Evolutionary conservation across 2,888 invertebrate genomes (phyloP).

Genomic region (Dynastes maya): DNA sequence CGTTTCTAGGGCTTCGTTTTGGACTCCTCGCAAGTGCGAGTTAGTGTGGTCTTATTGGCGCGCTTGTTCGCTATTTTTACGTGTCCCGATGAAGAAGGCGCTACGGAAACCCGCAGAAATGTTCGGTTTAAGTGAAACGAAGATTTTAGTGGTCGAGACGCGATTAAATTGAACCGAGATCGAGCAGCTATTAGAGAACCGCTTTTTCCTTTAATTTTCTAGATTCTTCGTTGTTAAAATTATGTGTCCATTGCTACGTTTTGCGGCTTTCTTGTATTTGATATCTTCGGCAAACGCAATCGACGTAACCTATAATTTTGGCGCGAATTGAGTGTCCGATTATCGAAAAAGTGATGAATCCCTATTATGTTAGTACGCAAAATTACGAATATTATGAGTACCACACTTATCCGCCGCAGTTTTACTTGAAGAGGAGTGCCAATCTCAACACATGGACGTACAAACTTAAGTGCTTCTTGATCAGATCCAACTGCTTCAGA

Average conservation of each 20-base stretch:
- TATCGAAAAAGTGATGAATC: slow-evolving; percentile 44
- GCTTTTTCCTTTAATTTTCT: not conserved
- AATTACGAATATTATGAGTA: slow-evolving; percentile 60
- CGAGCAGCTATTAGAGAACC: not conserved
- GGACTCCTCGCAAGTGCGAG: slow-evolving; percentile 39
- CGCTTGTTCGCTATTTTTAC: slow-evolving; percentile 33
- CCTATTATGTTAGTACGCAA: slow-evolving; percentile 45
- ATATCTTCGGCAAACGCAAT: not conserved
- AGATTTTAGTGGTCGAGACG: slow-evolving; percentile 27
- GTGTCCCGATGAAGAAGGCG: slow-evolving; percentile 29
- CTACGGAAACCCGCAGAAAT: slow-evolving; percentile 18
- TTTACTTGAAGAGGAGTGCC: slow-evolving; percentile 64
- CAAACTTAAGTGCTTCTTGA: slow-evolving; percentile 63
- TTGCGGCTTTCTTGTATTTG: slow-evolving; percentile 3
- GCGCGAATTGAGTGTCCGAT: slow-evolving; percentile 11
- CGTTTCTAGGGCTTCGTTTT: slow-evolving; percentile 42
- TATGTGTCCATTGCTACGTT: slow-evolving; percentile 5
- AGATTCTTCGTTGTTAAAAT: not conserved
- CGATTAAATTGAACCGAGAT: slow-evolving; percentile 14
- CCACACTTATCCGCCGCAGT: slow-evolving; percentile 63
- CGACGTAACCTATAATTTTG: slow-evolving; percentile 3
- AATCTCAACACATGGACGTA: slow-evolving; percentile 64
- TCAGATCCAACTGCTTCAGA: slow-evolving; percentile 60
- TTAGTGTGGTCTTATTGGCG: slow-evolving; percentile 36
- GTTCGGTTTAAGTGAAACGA: slow-evolving; percentile 21